Conservation (phyloP, 2,113 vertebrate genomes). For the Orthonyx spaldingii region DNA sequence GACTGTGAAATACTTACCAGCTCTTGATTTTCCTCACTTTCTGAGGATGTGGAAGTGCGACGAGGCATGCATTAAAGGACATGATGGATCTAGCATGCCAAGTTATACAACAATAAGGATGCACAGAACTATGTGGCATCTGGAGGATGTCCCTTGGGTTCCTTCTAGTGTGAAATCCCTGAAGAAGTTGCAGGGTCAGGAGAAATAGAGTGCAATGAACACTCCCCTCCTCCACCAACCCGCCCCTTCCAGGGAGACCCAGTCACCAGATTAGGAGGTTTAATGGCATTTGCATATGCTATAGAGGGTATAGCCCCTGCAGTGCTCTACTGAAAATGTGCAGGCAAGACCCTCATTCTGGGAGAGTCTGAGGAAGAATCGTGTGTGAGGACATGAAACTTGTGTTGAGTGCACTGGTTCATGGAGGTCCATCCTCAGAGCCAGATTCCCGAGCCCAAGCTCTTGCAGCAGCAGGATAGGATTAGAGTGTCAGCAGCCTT, state of each 20-base stretch:
- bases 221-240: neutral
- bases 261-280: neutral
- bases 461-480: rapidly evolving
- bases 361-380: neutral
- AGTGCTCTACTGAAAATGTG: neutral
- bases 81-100: neutral
- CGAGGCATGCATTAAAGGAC: neutral
- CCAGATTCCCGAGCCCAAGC: rapidly evolving
- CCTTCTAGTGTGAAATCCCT: neutral
- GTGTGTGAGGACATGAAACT: rapidly evolving
- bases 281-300: neutral
- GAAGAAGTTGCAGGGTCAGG: neutral
- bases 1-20: neutral
- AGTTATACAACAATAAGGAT: neutral
- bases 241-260: neutral
- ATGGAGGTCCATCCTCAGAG: neutral
- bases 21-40: neutral
- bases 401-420: neutral
- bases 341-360: neutral
- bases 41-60: neutral
- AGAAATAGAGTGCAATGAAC: neutral
- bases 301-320: neutral
- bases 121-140: neutral
- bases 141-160: neutral
- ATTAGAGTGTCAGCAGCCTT: neutral